Percentiles rank a stretch among this genome's conserved stretches.
Conservation (phyloP, 1,140 invertebrate genomes). For the Drosophila repletoides region DNA sequence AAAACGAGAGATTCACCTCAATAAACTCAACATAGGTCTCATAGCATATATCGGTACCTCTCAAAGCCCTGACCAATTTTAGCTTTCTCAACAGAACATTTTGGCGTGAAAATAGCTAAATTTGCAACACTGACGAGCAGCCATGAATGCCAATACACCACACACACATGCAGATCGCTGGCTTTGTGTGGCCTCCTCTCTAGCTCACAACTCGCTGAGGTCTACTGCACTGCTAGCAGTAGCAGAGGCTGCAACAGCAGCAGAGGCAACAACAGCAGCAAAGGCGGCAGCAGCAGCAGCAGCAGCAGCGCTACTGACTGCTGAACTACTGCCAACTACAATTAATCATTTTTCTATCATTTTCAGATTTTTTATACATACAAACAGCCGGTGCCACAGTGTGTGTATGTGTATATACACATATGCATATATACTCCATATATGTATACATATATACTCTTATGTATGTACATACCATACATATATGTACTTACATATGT, state of each 20-base stretch:
- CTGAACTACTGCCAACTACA: constrained; percentile 81
- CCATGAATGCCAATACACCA: constrained; percentile 51
- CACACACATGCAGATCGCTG: constrained; percentile 15
- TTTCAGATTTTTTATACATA: constrained; percentile 72
- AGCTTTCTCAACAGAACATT: no score
- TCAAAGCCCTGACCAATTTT: no score
- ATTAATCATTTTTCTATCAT: constrained; percentile 82
- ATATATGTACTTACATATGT: neutral
- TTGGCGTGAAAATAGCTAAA: no score
- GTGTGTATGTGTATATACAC: neutral
- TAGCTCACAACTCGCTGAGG: constrained; percentile 45
- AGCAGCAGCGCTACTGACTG: constrained; percentile 51
- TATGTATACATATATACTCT: constrained; percentile 5
- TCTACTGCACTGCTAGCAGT: constrained; percentile 52
- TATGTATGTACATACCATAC: neutral
- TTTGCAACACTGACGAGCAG: constrained; percentile 10
- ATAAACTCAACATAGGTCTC: no score
- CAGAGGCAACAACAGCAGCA: neutral
- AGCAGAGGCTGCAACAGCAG: constrained; percentile 5
- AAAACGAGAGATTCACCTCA: no score
- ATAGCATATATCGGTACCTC: no score
- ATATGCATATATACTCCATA: neutral
- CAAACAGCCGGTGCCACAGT: constrained; percentile 9
- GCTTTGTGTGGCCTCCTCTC: constrained; percentile 41
- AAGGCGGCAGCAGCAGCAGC: constrained; percentile 11